A percentile compares a stretch with the other conserved stretches of the same genome.
These are phyloP conservation scores for Prochilodus magdalenae DNA, from an alignment of 2,113 vertebrate genomes.

Conservation along the genomic window DNA sequence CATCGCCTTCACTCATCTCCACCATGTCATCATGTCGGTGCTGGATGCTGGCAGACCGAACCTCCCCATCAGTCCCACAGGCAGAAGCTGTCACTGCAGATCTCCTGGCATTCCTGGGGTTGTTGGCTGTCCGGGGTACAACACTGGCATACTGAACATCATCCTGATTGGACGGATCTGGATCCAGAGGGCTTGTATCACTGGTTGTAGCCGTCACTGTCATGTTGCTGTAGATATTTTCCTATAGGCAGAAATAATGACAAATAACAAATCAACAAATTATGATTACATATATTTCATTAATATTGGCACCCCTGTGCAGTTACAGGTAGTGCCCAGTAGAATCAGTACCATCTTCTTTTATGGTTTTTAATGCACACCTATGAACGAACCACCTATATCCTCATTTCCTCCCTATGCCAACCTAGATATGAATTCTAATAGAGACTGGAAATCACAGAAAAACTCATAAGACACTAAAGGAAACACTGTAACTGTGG, in stretches of 20 bases:
- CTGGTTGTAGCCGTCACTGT: background rate
- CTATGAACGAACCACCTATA: no score
- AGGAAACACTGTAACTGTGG: no score
- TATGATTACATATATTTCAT: background rate
- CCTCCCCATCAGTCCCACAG: background rate
- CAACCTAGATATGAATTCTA: no score
- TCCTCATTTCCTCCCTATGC: no score
- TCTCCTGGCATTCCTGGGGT: background rate
- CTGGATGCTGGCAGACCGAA: background rate
- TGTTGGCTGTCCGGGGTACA: no score
- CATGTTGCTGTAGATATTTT: background rate
- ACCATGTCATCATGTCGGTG: background rate
- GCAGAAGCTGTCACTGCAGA: no score
- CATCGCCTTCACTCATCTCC: background rate
- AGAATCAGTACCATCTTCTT: no score
- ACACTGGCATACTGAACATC: background rate
- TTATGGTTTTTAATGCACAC: no score
- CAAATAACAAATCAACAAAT: background rate
- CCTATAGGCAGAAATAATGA: background rate
- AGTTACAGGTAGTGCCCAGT: no score
- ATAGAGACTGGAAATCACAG: no score
- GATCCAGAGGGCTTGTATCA: background rate
- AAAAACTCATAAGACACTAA: no score
- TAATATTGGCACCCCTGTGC: no score
- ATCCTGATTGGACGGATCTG: background rate